Evolutionary conservation across 37 sponge, comb jelly and placozoan species (phyloP), one percentile per base, ranked within the genome.

Genomic region (Amphimedon queenslandica): DNA sequence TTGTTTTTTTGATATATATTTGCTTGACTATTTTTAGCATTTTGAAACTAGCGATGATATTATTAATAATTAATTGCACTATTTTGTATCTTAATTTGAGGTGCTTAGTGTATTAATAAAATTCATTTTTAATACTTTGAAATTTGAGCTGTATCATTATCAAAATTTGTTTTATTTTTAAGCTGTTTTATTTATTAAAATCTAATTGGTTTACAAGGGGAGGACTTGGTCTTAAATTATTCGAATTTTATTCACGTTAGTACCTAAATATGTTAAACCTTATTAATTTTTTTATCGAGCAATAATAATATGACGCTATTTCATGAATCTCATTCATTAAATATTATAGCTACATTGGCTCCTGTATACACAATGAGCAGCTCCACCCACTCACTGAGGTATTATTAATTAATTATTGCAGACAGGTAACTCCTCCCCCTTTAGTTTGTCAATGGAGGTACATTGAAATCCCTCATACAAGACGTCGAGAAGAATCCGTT

Each of bases 331-430:
- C n/a, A n/a, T n/a, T n/a, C n/a, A n/a, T n/a, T n/a, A n/a, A n/a
- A n/a, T n/a, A n/a, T n/a, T n/a, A n/a, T n/a, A 92, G 93, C 34
- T 87, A 87, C 57, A 25, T 82, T 57, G 93, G 93, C 2, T 85
- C 86, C 0, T 92, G 93, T 76, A 77, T 92, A 2, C 73, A 58
- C 39, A 76, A 83, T 72, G 93, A 88, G 27, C 88, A 92, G 66
- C 74, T 92, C 10, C 93, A 92, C 58, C 88, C 93, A 32, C 81
- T 92, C 34, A 84, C 82, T 34, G 93, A 92, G 88, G 93, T 92
- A 53, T 63, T 70, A 38, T n/a, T 4, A 30, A 20, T 11, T 4
- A 8, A 16, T 37, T 37, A 13, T 30, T 27, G 27, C 58, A 6
- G 18, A 72, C 58, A 4, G 21, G 37, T 24, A 42, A n/a, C 40